Percentiles rank a stretch among this genome's conserved stretches.
Evolutionary conservation across 2,888 invertebrate genomes (phyloP).

Genomic region (Rhimphoctona megacephalus): DNA sequence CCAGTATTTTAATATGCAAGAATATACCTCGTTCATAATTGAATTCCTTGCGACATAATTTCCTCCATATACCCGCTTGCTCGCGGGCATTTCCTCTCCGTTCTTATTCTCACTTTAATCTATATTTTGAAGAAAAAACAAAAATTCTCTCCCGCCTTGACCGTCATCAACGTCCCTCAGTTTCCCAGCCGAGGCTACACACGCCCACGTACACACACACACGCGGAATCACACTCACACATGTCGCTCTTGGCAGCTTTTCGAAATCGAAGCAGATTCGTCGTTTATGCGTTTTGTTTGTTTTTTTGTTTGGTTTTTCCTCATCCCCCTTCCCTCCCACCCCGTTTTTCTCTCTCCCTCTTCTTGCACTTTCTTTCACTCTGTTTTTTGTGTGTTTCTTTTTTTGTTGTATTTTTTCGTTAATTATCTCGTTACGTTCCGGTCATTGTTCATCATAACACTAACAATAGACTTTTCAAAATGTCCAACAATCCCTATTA

Average conservation of each 20-base stretch:
- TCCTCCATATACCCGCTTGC: conserved; percentile 15
- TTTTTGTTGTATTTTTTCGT: conserved; percentile 43
- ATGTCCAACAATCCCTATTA: conserved; percentile 84
- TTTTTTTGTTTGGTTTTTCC: not conserved
- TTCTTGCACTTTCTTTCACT: conserved; percentile 37
- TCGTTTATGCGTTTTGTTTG: conserved; percentile 49
- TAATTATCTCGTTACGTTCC: conserved; percentile 49
- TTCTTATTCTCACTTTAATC: conserved; percentile 47
- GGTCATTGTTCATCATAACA: conserved; percentile 77
- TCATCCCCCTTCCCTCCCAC: not conserved
- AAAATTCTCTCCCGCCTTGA: conserved; percentile 44
- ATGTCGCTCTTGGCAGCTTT: conserved; percentile 43
- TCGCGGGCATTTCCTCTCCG: conserved; percentile 30
- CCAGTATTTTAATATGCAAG: conserved; percentile 46
- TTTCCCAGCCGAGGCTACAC: conserved; percentile 32
- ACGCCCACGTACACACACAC: not conserved
- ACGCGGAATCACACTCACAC: not conserved
- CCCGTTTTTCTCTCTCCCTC: not conserved
- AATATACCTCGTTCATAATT: conserved; percentile 56
- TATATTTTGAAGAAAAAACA: conserved; percentile 42
- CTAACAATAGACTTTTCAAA: conserved; percentile 84
- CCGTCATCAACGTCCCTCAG: conserved; percentile 41
- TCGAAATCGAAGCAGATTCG: conserved; percentile 49
- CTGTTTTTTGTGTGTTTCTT: conserved; percentile 15
- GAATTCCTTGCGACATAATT: conserved; percentile 29